Percentiles rank a stretch among this genome's conserved stretches.
Conservation (phyloP, 2,797 vertebrate species). For the Pachyuromys duprasi region DNA sequence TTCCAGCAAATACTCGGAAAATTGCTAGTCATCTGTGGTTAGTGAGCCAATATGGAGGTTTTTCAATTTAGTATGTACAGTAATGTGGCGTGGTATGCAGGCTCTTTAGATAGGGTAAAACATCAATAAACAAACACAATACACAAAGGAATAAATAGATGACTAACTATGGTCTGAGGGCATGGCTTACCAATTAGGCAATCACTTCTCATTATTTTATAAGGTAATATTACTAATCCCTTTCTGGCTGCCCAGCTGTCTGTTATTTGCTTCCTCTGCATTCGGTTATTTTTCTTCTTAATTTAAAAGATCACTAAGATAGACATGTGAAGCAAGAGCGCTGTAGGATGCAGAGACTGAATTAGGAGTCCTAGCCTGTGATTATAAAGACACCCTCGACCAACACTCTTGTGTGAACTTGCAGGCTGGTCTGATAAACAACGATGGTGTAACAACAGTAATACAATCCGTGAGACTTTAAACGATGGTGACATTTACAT, state of each 20-base stretch:
- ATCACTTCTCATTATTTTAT: slow-evolving; percentile 34
- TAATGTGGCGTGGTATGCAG: background rate
- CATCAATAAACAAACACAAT: slow-evolving; percentile 42
- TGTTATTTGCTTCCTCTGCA: slow-evolving; percentile 20
- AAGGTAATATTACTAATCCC: slow-evolving; percentile 41
- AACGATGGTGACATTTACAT: background rate
- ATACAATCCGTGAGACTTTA: background rate
- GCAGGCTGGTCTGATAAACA: slow-evolving; percentile 43
- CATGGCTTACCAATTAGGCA: slow-evolving; percentile 47
- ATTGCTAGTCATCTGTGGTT: background rate
- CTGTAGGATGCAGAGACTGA: background rate
- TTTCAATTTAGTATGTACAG: background rate
- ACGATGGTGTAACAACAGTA: background rate
- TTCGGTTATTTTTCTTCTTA: slow-evolving; percentile 21
- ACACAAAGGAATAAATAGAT: slow-evolving; percentile 50
- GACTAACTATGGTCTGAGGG: slow-evolving; percentile 52
- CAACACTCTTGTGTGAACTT: slow-evolving; percentile 61
- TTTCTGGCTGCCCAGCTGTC: slow-evolving; percentile 29
- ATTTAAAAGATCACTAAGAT: slow-evolving; percentile 41
- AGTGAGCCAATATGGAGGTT: background rate
- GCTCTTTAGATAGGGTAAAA: slow-evolving; percentile 6
- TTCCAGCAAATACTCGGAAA: slow-evolving; percentile 14
- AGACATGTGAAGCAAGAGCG: slow-evolving; percentile 30
- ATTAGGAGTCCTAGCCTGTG: background rate
- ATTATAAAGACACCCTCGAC: background rate